Evolutionary conservation across 2,888 invertebrate species (phyloP).

Genomic region (Hanleya hanleyi): DNA sequence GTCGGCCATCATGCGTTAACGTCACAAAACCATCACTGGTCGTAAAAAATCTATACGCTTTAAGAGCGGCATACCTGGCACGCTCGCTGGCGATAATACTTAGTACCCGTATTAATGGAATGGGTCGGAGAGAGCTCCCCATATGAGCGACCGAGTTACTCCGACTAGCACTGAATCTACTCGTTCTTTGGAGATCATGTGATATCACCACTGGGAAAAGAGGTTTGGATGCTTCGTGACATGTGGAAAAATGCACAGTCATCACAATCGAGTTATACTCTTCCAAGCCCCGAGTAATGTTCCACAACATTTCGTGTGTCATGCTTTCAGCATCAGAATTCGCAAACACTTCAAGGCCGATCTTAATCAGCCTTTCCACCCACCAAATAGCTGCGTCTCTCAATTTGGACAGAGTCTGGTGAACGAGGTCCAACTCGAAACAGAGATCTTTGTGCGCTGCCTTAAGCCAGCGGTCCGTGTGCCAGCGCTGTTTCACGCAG

Average conservation of each 20-base stretch:
- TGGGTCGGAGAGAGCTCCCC: constrained; percentile 52
- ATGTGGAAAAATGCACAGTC: constrained; percentile 23
- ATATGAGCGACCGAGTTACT: constrained; percentile 44
- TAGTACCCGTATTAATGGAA: constrained; percentile 65
- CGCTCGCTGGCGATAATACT: constrained; percentile 65
- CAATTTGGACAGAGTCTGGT: constrained; percentile 50
- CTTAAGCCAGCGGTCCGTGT: constrained; percentile 64
- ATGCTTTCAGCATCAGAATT: constrained; percentile 66
- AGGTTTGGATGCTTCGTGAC: not conserved
- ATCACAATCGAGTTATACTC: constrained; percentile 69
- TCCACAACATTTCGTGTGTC: constrained; percentile 69
- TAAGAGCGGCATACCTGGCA: constrained; percentile 66
- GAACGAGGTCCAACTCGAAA: constrained; percentile 58
- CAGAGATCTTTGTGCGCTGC: constrained; percentile 58
- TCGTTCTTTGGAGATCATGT: not conserved
- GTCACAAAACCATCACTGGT: constrained; percentile 62
- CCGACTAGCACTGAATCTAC: not conserved
- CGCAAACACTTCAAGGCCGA: constrained; percentile 70
- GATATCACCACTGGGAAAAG: not conserved
- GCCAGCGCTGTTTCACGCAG: constrained; percentile 66
- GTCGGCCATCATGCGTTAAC: constrained; percentile 46
- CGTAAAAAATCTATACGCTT: constrained; percentile 68
- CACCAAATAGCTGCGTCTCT: constrained; percentile 64
- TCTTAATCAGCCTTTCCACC: constrained; percentile 65
- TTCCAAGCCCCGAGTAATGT: constrained; percentile 70